Evolutionary conservation across 2,113 vertebrate species (phyloP).

Genomic region (Corvus moneduloides): DNA sequence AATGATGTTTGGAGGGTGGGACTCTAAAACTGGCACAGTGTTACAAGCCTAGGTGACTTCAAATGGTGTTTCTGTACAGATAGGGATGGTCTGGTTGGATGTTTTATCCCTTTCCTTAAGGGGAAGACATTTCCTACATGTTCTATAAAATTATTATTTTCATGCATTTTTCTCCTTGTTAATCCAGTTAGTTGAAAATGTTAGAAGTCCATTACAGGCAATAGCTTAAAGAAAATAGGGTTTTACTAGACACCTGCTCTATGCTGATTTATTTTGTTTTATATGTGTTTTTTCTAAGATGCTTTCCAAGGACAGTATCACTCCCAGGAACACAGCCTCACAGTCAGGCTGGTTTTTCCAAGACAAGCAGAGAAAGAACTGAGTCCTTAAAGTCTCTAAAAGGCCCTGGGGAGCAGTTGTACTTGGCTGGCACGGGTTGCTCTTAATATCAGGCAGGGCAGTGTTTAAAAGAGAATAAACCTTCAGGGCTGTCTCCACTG

Average conservation of each 20-base stretch:
- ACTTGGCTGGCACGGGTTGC: neutral
- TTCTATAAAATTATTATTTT: conserved; percentile 5
- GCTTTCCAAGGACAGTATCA: neutral
- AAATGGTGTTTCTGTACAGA: neutral
- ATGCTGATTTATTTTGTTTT: neutral
- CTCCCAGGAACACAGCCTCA: neutral
- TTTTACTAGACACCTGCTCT: neutral
- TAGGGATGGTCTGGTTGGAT: neutral
- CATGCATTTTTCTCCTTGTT: neutral
- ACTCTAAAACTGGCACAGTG: neutral
- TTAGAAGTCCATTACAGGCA: neutral
- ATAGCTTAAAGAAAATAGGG: neutral
- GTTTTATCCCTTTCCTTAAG: neutral
- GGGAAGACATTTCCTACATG: neutral
- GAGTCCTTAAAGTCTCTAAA: neutral
- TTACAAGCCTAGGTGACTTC: neutral
- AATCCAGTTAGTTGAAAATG: conserved; percentile 14
- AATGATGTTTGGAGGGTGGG: neutral
- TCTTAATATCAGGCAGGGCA: neutral
- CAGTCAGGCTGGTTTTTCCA: neutral
- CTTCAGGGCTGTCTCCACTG: neutral
- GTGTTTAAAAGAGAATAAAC: neutral
- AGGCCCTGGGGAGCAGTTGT: neutral
- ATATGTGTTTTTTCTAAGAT: neutral
- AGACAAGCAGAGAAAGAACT: neutral